Base-by-base conservation (phyloP, 2,113 vertebrate species). In the Proteles cristata region DNA sequence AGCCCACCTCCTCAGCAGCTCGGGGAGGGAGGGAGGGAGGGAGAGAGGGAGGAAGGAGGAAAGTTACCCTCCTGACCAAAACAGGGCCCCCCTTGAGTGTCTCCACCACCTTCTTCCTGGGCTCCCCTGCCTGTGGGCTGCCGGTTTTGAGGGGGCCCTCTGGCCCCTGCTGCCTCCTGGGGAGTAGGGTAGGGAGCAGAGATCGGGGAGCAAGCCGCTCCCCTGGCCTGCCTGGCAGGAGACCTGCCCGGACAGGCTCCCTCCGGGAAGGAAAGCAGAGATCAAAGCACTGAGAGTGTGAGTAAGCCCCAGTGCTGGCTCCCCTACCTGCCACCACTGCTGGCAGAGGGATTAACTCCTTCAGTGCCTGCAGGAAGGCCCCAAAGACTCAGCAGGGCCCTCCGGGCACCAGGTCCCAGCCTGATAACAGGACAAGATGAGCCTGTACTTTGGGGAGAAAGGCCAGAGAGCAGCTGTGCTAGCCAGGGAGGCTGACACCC, bases 201-300 rank as follows among this genome's bases (percentile, higher is more conserved):
- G 39, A 85, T 95, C 28, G 2, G 39, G 96, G 96, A 97, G 76
- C 92, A 17, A 7, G 92, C 87, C 31, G 33, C 92, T 95, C 91
- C 93, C 77, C 14, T 35, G 91, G 86, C 94, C 90, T 88, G 96
- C 96, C 96, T 16, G 53, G 98, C 97, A 91, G 94, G 98, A 88
- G 98, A 96, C 98, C 97, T 98, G 98, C 98, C 97, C 95, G 25
- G 55, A 98, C 95, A 93, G 93, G 97, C 96, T 87, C 95, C 97
- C 74, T 55, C 68, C 0, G 71, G 96, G 97, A 97, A 80, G 39
- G 82, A 69, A 69, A 73, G 28, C 69, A 11, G 96, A 98, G 98
- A 98, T 98, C 98, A 98, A 98, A 97, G 98, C 79, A 4, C 96
- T 84, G 58, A 21, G 97, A 25, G 45, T 69, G 9, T 94, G 98